Evolutionary conservation across 1,140 invertebrate species (phyloP), one percentile per base, ranked within the genome.

Genomic region (Nasonia vitripennis): DNA sequence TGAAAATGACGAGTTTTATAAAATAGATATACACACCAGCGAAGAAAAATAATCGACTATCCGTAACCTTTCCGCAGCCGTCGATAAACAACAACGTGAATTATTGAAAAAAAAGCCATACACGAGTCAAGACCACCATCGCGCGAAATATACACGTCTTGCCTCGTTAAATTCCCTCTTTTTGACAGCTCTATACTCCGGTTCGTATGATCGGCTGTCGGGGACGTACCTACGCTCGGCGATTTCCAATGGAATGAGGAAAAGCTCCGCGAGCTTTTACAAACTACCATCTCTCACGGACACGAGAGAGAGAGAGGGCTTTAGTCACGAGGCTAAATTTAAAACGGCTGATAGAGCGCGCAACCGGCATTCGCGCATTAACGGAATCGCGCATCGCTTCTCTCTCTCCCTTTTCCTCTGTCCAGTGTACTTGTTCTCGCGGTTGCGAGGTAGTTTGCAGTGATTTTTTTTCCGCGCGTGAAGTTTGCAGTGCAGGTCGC

Each of bases 271-370:
- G 55, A 62, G 55, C 55, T 62, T 62, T 62, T n/a, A 62, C 55
- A 62, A 34, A 34, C 23, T 71, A 31, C 23, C 23, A 27, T 71
- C 68, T 71, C 68, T 31, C 27, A 27, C 12, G 67, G 68, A 71
- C 23, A 34, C 10, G 68, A 71, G 31, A 71, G 88, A 89, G 4
- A 75, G 86, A 84, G 80, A 71, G 81, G 73, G 75, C 79, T 70
- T 90, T 89, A 88, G 88, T 90, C 87, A 89, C 78, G 68, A 80
- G 74, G 82, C 87, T 89, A 88, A 90, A 89, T 89, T 89, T 89
- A 89, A 89, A 84, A 10, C 70, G 68, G 81, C 68, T 82, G 87
- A 81, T 83, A 85, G 81, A 81, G 87, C 78, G 80, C 83, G 75
- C 75, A 78, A 51, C 86, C 78, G 81, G 83, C 83, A 70, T 51